Evolutionary conservation across 2,113 vertebrate genomes (phyloP), one percentile per base, ranked within the genome.

Genomic region (Turdus rufiventris): DNA sequence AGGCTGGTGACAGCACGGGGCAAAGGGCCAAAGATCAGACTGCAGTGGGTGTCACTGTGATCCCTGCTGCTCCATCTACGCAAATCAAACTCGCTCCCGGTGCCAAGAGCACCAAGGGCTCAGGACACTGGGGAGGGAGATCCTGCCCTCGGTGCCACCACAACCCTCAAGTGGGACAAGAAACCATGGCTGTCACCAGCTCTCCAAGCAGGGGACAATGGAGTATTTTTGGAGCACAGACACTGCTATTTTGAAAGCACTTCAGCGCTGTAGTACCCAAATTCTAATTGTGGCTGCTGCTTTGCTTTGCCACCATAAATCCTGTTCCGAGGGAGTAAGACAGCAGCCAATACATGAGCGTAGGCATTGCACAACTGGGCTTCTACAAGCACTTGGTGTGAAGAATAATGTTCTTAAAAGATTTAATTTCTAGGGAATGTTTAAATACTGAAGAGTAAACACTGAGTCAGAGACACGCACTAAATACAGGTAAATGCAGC

Each of bases 391-490:
- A 38, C 92, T 94, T 56, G 88, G 88, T 86, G 96, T 60, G 91
- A 89, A 83, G 89, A 89, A 79, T 85, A 83, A 96, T 71, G 78
- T 74, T 83, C 93, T 91, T 60, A 93, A 85, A 88, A 90, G 95
- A 91, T 61, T 93, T 85, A 88, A 96, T 91, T 96, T 93, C 94
- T 63, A 88, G 94, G 95, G 73, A 94, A 84, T 85, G 87, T 89
- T 96, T 79, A 86, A 91, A 91, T 60, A 73, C 94, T n/a, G 82
- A 10, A 91, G 68, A 62, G 85, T 58, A 85, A 96, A 94, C 57
- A 92, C 45, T 71, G 90, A 93, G 73, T 91, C 91, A 95, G 90
- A 94, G 86, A 67, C 78, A 45, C 7, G 34, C 95, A 81, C 93
- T 88, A 92, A 94, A 95, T 65, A 68, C 81, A 97, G 91, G 93